Conservation (phyloP, 2,797 vertebrate genomes). For the Gambelia wislizenii region DNA sequence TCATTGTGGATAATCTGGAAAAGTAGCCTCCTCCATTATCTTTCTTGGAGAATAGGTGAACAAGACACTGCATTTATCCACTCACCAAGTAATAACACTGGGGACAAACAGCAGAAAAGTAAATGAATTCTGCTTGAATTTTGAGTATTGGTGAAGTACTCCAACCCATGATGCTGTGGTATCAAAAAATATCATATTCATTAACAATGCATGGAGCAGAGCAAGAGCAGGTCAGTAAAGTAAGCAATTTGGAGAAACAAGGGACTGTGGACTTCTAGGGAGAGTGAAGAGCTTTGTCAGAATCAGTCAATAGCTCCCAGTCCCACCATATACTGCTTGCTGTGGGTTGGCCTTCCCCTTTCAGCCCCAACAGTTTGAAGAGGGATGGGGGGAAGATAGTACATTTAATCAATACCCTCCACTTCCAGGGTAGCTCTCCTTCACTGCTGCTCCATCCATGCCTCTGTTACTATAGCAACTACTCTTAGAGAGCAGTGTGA, state of each 20-base stretch:
- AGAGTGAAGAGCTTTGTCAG: background rate
- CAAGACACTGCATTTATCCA: constrained; percentile 18
- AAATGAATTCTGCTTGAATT: constrained; percentile 13
- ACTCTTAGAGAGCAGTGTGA: constrained; percentile 66
- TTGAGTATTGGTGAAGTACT: background rate
- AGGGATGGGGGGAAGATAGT: background rate
- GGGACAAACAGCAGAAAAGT: constrained; percentile 22
- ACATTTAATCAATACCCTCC: constrained; percentile 75
- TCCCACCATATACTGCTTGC: background rate
- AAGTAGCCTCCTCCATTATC: background rate
- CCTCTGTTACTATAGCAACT: constrained; percentile 80
- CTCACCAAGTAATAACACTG: constrained; percentile 11
- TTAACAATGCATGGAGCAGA: background rate
- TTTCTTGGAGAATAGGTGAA: background rate
- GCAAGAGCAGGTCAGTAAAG: background rate
- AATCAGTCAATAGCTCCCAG: background rate
- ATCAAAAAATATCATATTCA: constrained; percentile 36
- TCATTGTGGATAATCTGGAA: constrained; percentile 34
- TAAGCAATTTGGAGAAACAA: background rate
- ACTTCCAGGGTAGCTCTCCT: constrained; percentile 72
- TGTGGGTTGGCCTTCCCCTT: constrained; percentile 14
- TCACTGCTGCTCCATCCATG: constrained; percentile 71
- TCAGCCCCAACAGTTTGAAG: background rate
- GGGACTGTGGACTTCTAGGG: background rate
- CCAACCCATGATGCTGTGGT: constrained; percentile 11